These are phyloP conservation scores for Antechinus stuartii DNA, from an alignment of 2,113 vertebrate genomes.

Conservation along the genomic window DNA sequence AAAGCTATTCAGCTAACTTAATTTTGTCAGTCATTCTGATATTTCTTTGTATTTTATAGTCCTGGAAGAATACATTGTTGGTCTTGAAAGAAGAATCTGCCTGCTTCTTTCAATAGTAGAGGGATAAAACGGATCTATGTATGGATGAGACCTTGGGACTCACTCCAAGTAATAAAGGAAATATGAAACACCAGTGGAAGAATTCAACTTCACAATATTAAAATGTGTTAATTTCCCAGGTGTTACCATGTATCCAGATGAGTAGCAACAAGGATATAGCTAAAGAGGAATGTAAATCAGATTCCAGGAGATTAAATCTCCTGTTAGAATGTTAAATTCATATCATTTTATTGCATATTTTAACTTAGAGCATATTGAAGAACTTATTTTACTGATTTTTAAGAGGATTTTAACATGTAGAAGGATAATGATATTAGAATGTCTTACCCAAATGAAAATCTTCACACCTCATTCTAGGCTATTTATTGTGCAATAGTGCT, in stretches of 20 bases:
- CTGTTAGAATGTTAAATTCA: conserved; percentile 59
- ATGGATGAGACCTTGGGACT: not conserved
- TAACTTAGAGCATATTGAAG: conserved; percentile 64
- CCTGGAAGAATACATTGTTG: conserved; percentile 8
- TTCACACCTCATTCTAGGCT: not conserved
- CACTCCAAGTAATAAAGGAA: conserved; percentile 25
- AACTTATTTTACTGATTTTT: conserved; percentile 43
- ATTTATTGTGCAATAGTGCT: conserved; percentile 47
- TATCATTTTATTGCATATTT: conserved; percentile 64
- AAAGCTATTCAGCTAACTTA: not conserved
- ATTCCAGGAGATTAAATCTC: conserved; percentile 63
- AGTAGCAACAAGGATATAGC: conserved; percentile 28
- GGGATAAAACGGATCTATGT: not conserved
- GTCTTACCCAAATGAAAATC: conserved; percentile 38
- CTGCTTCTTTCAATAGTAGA: not conserved
- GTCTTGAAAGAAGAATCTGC: conserved; percentile 36
- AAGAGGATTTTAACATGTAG: conserved; percentile 20
- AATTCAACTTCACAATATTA: not conserved
- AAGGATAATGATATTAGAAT: conserved; percentile 43
- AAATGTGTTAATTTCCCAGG: conserved; percentile 39
- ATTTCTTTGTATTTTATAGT: not conserved
- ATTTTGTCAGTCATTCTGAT: not conserved
- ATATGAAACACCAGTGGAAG: not conserved
- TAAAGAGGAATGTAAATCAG: conserved; percentile 44
- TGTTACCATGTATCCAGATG: not conserved